phyloP scores from a whole-genome alignment of 2,113 vertebrate species.

The Hoplias malabaricus region DNA sequence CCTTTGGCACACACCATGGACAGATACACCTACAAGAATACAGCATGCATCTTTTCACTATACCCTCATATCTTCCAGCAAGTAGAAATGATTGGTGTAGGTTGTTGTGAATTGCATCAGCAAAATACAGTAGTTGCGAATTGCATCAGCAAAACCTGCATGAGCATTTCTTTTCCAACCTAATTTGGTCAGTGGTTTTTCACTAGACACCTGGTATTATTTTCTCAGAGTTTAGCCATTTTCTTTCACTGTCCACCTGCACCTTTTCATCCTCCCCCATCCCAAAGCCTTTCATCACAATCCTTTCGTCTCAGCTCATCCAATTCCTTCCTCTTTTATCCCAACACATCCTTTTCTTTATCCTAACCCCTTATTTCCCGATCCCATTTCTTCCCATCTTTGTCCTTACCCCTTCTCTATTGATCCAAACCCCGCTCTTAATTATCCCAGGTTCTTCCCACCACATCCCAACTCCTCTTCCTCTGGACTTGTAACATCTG shows the following conservation, averaged over 20 bases:
- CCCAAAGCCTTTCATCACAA: slow-evolving; percentile 1
- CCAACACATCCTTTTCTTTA: background rate
- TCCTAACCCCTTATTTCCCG: background rate
- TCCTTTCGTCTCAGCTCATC: background rate
- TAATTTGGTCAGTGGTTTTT: background rate
- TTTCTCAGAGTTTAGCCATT: background rate
- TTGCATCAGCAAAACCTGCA: background rate
- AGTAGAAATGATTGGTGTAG: background rate
- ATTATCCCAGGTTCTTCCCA: background rate
- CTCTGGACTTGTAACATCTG: no score
- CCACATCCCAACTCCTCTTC: background rate
- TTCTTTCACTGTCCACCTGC: no score
- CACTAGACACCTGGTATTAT: background rate
- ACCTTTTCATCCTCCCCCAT: background rate
- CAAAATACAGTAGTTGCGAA: background rate
- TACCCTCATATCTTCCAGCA: no score
- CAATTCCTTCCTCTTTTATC: background rate
- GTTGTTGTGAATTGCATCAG: background rate
- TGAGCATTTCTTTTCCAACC: background rate
- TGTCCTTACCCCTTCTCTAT: background rate
- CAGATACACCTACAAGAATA: no score
- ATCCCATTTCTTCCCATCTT: background rate
- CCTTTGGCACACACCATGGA: no score
- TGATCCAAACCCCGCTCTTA: background rate
- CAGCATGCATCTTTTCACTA: no score